phyloP scores from a whole-genome alignment of 2,113 vertebrate genomes.

The Oenanthe melanoleuca region DNA sequence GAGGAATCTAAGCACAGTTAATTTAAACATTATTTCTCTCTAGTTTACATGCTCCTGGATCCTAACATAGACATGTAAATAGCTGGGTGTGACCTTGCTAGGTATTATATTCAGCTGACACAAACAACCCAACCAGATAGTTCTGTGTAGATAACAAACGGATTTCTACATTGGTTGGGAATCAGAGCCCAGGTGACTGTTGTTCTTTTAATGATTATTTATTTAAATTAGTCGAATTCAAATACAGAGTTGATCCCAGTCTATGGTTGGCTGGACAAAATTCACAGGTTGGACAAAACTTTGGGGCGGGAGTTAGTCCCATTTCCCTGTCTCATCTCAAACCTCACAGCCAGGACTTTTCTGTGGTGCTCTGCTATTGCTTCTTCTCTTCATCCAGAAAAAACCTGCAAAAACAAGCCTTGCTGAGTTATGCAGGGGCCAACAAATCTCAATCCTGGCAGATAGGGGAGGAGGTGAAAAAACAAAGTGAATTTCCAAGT shows the following conservation, averaged over 20 bases:
- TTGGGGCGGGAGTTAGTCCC: background rate
- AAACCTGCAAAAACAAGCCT: conserved; percentile 51
- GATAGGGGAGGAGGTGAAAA: background rate
- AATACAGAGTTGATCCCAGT: background rate
- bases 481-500: conserved; percentile 21
- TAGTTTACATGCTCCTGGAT: conserved; percentile 43
- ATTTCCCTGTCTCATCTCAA: rapidly evolving
- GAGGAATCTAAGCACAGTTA: background rate
- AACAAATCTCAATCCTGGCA: background rate
- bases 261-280: background rate
- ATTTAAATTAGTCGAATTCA: conserved; percentile 32
- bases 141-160: conserved; percentile 43
- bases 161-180: background rate
- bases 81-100: conserved; percentile 45
- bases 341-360: background rate
- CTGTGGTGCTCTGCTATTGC: rapidly evolving
- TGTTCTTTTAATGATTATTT: conserved; percentile 41
- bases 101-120: conserved; percentile 56
- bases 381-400: background rate
- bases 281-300: background rate
- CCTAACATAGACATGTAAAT: conserved; percentile 45
- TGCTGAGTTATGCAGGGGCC: conserved; percentile 8
- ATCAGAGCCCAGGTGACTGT: background rate
- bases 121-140: conserved; percentile 56
- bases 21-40: conserved; percentile 16